A percentile compares a stretch with the other conserved stretches of the same genome.
These are phyloP conservation scores for Oscheius sp. DNA, from an alignment of 2,888 invertebrate species.

Conservation along the genomic window DNA sequence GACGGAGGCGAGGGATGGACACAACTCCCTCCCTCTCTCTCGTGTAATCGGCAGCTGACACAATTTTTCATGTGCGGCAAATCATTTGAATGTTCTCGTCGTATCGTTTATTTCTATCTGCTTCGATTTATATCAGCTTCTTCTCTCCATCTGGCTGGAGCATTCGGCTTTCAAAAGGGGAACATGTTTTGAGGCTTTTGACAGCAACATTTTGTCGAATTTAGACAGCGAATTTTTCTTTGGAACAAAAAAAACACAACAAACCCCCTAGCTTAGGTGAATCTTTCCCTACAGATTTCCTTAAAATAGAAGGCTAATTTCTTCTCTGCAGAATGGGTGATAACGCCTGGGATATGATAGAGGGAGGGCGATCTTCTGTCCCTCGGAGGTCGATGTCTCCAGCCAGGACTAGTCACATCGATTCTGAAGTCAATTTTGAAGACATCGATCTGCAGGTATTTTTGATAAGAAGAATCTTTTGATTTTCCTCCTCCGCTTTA, in stretches of 20 bases:
- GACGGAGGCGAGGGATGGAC: no score
- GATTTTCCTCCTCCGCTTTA: neutral
- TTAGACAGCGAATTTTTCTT: no score
- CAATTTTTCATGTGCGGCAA: slow-evolving; percentile 3
- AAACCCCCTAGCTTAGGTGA: no score
- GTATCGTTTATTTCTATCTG: neutral
- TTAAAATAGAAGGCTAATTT: neutral
- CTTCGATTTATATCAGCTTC: neutral
- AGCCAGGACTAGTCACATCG: slow-evolving; percentile 41
- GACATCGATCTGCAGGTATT: slow-evolving; percentile 8
- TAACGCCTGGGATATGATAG: slow-evolving; percentile 67
- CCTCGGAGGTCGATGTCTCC: slow-evolving; percentile 42
- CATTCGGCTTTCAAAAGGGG: no score
- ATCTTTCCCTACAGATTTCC: no score
- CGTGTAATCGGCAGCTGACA: slow-evolving; percentile 10
- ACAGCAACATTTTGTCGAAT: no score
- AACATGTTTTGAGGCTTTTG: no score
- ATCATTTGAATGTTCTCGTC: neutral
- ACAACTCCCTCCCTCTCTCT: neutral
- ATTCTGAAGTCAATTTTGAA: slow-evolving; percentile 35
- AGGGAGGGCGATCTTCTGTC: slow-evolving; percentile 35
- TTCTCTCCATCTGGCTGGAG: no score
- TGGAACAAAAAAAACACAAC: no score
- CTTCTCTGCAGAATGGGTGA: slow-evolving; percentile 39
- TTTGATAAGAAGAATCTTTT: no score